phyloP scores from a whole-genome alignment of 2,888 invertebrate species.

The Neocrepidodera transversa region DNA sequence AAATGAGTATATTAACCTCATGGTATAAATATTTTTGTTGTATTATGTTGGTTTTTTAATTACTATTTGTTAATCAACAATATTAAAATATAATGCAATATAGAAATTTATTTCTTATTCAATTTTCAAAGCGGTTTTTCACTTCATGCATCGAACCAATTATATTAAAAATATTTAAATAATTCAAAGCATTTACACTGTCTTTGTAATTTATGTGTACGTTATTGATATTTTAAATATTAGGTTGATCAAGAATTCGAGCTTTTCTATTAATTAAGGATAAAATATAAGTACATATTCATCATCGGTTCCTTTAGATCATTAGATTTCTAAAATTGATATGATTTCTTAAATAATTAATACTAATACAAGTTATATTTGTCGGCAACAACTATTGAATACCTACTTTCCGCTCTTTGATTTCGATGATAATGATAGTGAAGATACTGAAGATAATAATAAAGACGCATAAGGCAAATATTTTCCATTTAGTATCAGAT shows the following conservation, averaged over 20 bases:
- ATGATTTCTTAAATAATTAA: constrained; percentile 3
- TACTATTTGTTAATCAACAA: neutral
- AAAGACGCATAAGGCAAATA: too few relatives aligned
- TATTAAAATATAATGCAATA: neutral
- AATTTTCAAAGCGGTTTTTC: neutral
- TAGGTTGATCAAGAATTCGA: constrained; percentile 4
- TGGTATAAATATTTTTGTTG: constrained; percentile 5
- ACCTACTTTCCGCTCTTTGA: too few relatives aligned
- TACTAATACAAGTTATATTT: neutral
- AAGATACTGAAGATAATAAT: too few relatives aligned
- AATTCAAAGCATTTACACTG: neutral
- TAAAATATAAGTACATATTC: constrained; percentile 7
- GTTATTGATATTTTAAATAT: constrained; percentile 7
- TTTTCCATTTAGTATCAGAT: too few relatives aligned
- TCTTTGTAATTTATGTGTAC: neutral
- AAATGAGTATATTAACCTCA: constrained; percentile 4
- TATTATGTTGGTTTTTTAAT: neutral
- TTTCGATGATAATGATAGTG: too few relatives aligned
- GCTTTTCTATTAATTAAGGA: constrained; percentile 11
- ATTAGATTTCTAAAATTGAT: constrained; percentile 12
- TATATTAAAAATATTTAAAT: neutral
- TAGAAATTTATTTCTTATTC: neutral
- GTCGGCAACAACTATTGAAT: neutral
- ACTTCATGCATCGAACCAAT: neutral
- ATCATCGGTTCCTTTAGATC: constrained; percentile 7